Evolutionary conservation across 2,113 vertebrate species (phyloP).

Genomic region (Grantiella picta): DNA sequence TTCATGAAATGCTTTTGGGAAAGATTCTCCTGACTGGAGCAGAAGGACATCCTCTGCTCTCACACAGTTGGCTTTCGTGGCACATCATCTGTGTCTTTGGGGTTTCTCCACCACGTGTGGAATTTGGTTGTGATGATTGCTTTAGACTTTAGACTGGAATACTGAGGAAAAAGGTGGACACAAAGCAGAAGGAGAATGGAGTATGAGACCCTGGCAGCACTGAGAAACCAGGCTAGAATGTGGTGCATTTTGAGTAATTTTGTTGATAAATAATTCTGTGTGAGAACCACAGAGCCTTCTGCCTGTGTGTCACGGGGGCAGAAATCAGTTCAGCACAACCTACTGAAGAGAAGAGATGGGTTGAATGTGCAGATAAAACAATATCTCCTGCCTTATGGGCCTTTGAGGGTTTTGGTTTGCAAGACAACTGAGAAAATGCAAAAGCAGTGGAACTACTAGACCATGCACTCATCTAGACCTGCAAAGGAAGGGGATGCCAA

Average conservation of each 20-base stretch:
- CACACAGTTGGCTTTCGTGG: not conserved
- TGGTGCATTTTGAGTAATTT: not conserved
- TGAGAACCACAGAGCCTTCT: not conserved
- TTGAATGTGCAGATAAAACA: not conserved
- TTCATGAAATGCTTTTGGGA: not conserved
- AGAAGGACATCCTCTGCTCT: not conserved
- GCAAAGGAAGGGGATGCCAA: not conserved
- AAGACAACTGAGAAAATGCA: not conserved
- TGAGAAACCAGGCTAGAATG: not conserved
- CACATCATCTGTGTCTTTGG: fast-evolving
- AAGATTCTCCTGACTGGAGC: not conserved
- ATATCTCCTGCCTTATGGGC: not conserved
- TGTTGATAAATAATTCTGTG: not conserved
- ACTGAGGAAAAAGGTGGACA: not conserved
- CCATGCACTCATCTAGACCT: not conserved
- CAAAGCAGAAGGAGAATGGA: too few species aligned
- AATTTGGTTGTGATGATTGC: not conserved
- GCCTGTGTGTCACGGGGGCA: not conserved
- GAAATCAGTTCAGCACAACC: not conserved
- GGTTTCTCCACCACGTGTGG: not conserved
- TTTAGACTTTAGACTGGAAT: not conserved
- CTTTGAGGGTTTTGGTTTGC: not conserved
- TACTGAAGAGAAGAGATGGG: not conserved
- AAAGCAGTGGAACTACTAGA: not conserved
- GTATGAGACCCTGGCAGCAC: fast-evolving